phyloP scores from a whole-genome alignment of 1,140 invertebrate species.

The Thalassaphorura encarpata region DNA sequence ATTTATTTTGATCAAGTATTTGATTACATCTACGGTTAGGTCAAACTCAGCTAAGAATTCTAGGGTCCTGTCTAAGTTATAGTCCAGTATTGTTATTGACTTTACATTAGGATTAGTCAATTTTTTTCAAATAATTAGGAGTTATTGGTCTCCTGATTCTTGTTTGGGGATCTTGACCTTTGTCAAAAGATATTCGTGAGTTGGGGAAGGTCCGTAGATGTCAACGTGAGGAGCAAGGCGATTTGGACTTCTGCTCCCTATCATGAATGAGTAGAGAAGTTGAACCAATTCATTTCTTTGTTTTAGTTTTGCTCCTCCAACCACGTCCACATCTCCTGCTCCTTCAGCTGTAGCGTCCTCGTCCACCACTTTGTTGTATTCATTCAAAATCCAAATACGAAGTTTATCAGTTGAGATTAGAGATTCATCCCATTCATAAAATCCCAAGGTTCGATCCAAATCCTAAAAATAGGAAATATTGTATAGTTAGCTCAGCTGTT shows the following conservation, averaged over 20 bases:
- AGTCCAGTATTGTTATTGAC: too few relatives aligned
- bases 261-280: slow-evolving; percentile 8
- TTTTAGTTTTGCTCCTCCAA: neutral
- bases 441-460: slow-evolving; percentile 14
- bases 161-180: neutral
- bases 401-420: slow-evolving; percentile 13
- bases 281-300: slow-evolving; percentile 5
- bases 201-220: neutral
- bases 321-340: neutral
- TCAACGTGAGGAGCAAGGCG: neutral
- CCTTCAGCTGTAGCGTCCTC: neutral
- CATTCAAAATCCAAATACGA: slow-evolving; percentile 14
- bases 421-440: slow-evolving; percentile 17
- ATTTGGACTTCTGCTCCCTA: neutral
- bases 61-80: too few relatives aligned
- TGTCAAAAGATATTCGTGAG: neutral
- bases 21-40: too few relatives aligned
- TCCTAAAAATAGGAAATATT: slow-evolving; percentile 18
- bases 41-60: too few relatives aligned
- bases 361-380: slow-evolving; percentile 6
- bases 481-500: neutral
- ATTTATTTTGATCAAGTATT: too few relatives aligned
- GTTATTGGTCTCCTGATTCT: too few relatives aligned
- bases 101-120: too few relatives aligned
- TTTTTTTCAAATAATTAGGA: too few relatives aligned